Evolutionary conservation across 2,888 invertebrate species (phyloP).

Genomic region (Chloromyia formosa): DNA sequence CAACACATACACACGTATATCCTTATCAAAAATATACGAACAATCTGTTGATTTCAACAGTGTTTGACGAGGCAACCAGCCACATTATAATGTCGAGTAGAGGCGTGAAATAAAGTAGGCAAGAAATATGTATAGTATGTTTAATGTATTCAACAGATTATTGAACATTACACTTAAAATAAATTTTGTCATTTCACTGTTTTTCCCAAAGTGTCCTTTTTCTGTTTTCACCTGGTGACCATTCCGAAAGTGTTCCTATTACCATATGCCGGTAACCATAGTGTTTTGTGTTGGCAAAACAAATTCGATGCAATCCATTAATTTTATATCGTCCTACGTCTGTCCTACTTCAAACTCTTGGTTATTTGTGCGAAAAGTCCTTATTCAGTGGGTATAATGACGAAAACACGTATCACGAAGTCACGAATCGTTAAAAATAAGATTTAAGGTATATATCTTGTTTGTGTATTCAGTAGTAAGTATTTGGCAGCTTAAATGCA

Average conservation of each 20-base stretch:
- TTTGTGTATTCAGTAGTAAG: not conserved
- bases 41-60: slow-evolving; percentile 26
- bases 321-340: not conserved
- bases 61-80: too few relatives aligned
- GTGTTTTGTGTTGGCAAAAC: slow-evolving; percentile 47
- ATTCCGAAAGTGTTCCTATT: too few relatives aligned
- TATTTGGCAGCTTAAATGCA: slow-evolving; percentile 23
- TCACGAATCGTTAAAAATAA: not conserved
- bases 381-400: not conserved
- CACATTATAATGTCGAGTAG: too few relatives aligned
- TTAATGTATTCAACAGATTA: too few relatives aligned
- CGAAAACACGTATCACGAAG: not conserved
- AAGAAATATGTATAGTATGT: too few relatives aligned
- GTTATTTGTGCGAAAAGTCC: not conserved
- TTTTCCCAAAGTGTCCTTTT: too few relatives aligned
- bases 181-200: too few relatives aligned
- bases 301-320: slow-evolving; percentile 23
- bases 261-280: slow-evolving; percentile 40
- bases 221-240: too few relatives aligned
- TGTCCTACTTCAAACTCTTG: slow-evolving; percentile 18
- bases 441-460: slow-evolving; percentile 6
- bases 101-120: too few relatives aligned
- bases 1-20: not conserved
- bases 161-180: too few relatives aligned
- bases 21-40: slow-evolving; percentile 12